Evolutionary conservation across 2,113 vertebrate species (phyloP), one percentile per base, ranked within the genome.

Genomic region (Tringa solitaria): DNA sequence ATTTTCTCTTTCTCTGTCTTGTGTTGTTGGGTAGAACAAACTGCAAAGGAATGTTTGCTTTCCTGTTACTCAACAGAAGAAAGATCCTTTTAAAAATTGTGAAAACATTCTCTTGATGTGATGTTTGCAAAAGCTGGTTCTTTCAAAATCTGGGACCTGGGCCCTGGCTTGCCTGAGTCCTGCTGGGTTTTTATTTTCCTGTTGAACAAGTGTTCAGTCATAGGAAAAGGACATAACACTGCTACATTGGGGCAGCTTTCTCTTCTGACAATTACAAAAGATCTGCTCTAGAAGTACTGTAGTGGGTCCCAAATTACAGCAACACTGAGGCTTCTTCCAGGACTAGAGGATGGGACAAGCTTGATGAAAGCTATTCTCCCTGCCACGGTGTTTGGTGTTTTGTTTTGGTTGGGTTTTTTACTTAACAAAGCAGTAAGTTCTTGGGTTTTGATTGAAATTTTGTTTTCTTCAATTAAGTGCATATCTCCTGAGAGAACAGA

Each of bases 1-100:
- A 41, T 93, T 96, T 97, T 94, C 94, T 82, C 33, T 94, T 94
- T 92, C 88, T 90, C 43, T 3, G 6, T 84, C 48, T 81, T 48
- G 35, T 3, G 2, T 43, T 75, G 26, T 10, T 75, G 48, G 8
- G 1, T 24, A n/a, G 68, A 89, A 82, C 39, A 76, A 61, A 84
- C 60, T 72, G 68, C 56, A 74, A 56, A 80, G 46, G 75, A 86
- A 32, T 93, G 37, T 73, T 84, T 87, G 35, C 79, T 96, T 95
- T 88, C 56, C 77, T 78, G 7, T 82, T 89, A 54, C 64, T 87
- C 72, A 72, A 22, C 12, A 87, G 87, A 90, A 67, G 46, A 87
- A 84, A 68, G 48, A 54, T 87, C 14, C 27, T 45, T 70, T 80
- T 45, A 33, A 87, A 89, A 89, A 26, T 3, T 22, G 35, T 43